Evolutionary conservation across 2,113 vertebrate species (phyloP), one percentile per base, ranked within the genome.

Genomic region (Tupaia tana): DNA sequence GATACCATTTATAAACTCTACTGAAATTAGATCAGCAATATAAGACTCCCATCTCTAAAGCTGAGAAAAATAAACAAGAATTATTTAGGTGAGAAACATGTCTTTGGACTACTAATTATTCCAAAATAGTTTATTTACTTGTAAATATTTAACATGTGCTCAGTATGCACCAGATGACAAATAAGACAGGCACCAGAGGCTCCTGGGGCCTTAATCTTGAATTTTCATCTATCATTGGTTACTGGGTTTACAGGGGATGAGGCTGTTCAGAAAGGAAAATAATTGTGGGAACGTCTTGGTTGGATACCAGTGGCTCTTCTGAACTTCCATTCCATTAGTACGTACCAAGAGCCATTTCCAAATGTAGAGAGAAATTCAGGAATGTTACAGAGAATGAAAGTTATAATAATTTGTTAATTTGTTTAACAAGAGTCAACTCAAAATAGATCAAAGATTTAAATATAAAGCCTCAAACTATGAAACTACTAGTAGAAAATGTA

Each of bases 151-250:
- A 31, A 20, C 0, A 0, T 25, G 7, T 0, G 1, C 73, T 22
- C 7, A 6, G 15, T 0, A 1, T 0, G n/a, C 0, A 0, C 43
- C 43, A 43, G 43, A 43, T 0, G 59, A 1, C 0, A 1, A 22
- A 10, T 0, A 9, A 7, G 3, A 0, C 2, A 13, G 16, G 5
- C 9, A 0, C 0, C 0, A 18, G 11, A 52, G 7, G 1, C 1
- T 10, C 25, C 3, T 6, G 10, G 31, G 43, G 22, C 2, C 27
- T 5, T 29, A 0, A 52, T 13, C 70, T 14, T n/a, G 18, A 1
- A 0, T 1, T 20, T 0, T 27, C 29, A 0, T 18, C 4, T 61
- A 1, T 24, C n/a, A 31, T 18, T 2, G 10, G 12, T 6, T 12
- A 22, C 2, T 6, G n/a, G 69, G 18, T 54, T 79, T 10, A 15